Conservation (phyloP, 2,797 vertebrate genomes). For the Xiphorhynchus erythropygius region DNA sequence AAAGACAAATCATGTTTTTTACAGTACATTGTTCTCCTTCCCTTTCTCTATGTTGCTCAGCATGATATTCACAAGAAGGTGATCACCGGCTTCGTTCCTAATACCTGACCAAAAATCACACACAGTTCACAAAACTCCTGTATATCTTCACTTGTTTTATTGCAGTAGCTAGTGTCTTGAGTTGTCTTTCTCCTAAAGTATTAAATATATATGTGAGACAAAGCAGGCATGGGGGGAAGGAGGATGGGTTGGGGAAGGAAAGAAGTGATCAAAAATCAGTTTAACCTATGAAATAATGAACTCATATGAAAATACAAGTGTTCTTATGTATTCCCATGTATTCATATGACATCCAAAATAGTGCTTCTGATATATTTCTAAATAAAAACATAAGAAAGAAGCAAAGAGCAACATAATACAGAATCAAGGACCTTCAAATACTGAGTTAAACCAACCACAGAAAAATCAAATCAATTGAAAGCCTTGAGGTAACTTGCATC, state of each 20-base stretch:
- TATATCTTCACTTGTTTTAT: background rate
- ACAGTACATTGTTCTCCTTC: background rate
- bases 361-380: background rate
- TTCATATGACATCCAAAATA: background rate
- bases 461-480: constrained; percentile 56
- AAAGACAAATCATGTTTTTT: background rate
- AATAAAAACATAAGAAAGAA: constrained; percentile 1
- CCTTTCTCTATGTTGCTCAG: background rate
- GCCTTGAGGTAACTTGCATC: constrained; percentile 46
- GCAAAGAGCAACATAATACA: background rate
- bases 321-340: background rate
- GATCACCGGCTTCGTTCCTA: background rate
- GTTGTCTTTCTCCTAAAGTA: background rate
- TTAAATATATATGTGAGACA: background rate
- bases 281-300: background rate
- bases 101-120: background rate
- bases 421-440: constrained; percentile 40
- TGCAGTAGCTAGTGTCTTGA: background rate
- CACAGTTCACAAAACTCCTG: background rate
- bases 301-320: background rate
- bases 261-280: background rate
- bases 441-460: constrained; percentile 20
- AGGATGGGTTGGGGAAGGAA: fast-evolving
- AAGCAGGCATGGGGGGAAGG: background rate
- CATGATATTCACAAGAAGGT: background rate